A percentile compares a stretch with the other conserved stretches of the same genome.
Evolutionary conservation across 1,140 invertebrate species (phyloP).

Genomic region (Drosophila orena): DNA sequence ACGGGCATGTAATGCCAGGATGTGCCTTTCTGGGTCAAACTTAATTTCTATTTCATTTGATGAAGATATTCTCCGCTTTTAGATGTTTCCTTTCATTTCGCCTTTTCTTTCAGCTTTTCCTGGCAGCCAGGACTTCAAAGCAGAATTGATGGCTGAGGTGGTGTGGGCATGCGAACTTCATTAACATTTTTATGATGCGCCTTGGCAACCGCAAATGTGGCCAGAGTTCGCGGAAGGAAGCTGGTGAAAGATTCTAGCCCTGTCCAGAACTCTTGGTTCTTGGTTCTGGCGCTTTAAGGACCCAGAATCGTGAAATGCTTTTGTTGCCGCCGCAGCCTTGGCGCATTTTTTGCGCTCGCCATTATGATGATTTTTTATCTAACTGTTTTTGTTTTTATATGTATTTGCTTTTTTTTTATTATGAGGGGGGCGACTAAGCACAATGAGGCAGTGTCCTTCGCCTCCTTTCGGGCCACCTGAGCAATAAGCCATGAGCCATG

Average conservation of each 20-base stretch:
- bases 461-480: constrained; percentile 66
- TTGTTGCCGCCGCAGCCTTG: constrained; percentile 73
- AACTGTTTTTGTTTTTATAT: constrained; percentile 74
- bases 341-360: constrained; percentile 58
- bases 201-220: constrained; percentile 77
- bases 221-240: constrained; percentile 38
- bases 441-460: constrained; percentile 68
- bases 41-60: constrained; percentile 80
- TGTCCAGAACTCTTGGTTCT: constrained; percentile 6
- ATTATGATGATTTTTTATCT: constrained; percentile 81
- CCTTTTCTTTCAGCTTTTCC: constrained; percentile 20
- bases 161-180: constrained; percentile 59
- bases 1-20: constrained; percentile 40
- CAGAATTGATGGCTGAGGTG: constrained; percentile 39
- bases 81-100: constrained; percentile 44
- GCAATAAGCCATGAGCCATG: constrained; percentile 47
- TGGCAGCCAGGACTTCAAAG: constrained; percentile 49
- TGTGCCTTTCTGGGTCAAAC: constrained; percentile 62
- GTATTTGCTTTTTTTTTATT: constrained; percentile 57
- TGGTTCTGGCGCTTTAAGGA: constrained; percentile 26
- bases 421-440: constrained; percentile 34
- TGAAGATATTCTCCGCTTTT: constrained; percentile 64
- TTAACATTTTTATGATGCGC: constrained; percentile 83
- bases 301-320: constrained; percentile 12
- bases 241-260: constrained; percentile 20